Evolutionary conservation across 2,888 invertebrate genomes (phyloP), one percentile per base, ranked within the genome.

Genomic region (Orthosia incerta): DNA sequence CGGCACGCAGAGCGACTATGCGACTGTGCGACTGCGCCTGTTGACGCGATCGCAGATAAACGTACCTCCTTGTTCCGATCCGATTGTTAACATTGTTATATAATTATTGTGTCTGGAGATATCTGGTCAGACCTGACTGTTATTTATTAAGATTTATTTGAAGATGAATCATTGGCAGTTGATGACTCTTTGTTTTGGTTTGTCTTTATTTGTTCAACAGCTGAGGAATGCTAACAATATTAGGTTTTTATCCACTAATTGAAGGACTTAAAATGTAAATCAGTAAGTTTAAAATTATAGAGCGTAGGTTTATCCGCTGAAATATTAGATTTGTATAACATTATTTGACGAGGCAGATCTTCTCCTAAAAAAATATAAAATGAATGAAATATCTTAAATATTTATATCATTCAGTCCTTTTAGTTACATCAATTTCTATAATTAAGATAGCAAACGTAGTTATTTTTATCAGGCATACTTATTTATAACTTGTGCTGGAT

Each of bases 1-100:
- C 83, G 82, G 86, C 91, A 89, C 87, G 91, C 84, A 80, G 20
- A 11, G 66, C 60, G 66, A 50, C 72, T 80, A 81, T 80, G 80
- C 77, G 86, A 86, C 86, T 69, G 78, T 55, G 72, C 71, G 53
- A 23, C 53, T 20, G 51, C 3, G 53, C 76, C 74, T 75, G 82
- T 63, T 72, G 81, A 79, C 68, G 39, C 31, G 73, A 79, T 81
- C 64, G 55, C 20, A 80, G 87, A 87, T 87, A 88, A 79, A 79
- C 56, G 67, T 65, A 68, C 75, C 65, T 75, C 61, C 75, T 76
- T 76, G 84, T 75, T 82, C 78, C 56, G 64, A 56, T 76, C 62
- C 79, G 77, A 79, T 82, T 79, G 87, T 88, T 79, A 63, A 74
- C 76, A 81, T 81, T 74, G 67, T 73, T 79, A 68, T 76, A 79